These are phyloP conservation scores for Mythimna pallens DNA, from an alignment of 2,888 invertebrate species.

Conservation along the genomic window DNA sequence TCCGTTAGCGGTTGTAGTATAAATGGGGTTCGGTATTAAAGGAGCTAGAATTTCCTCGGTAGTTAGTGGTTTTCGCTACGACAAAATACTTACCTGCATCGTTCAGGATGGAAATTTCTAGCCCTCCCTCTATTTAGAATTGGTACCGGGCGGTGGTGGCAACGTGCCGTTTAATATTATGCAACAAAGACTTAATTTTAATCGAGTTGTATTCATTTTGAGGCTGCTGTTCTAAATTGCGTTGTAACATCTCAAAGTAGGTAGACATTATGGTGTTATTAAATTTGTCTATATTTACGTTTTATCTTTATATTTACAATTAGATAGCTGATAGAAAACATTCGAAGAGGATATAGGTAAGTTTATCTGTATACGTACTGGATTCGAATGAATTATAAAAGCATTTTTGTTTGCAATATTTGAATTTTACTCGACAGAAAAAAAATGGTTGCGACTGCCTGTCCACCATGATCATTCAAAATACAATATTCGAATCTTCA, in stretches of 20 bases:
- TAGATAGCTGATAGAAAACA: background rate
- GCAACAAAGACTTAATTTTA: constrained; percentile 45
- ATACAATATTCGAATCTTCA: too few relatives aligned
- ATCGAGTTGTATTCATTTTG: constrained; percentile 39
- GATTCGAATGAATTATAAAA: background rate
- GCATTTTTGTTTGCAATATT: too few relatives aligned
- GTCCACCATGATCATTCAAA: too few relatives aligned
- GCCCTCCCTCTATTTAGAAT: constrained; percentile 45
- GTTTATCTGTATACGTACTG: background rate
- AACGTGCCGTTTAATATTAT: constrained; percentile 47
- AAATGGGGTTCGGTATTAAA: constrained; percentile 69
- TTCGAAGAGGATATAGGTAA: background rate
- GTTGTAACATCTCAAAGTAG: background rate
- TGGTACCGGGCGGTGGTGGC: constrained; percentile 4
- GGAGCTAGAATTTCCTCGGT: constrained; percentile 71
- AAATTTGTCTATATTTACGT: background rate
- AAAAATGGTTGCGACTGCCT: too few relatives aligned
- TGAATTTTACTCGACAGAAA: too few relatives aligned
- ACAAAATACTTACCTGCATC: constrained; percentile 69
- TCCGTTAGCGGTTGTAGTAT: constrained; percentile 63
- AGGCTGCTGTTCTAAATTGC: constrained; percentile 16
- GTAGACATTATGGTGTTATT: background rate
- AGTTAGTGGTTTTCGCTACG: constrained; percentile 77
- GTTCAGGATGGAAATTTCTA: constrained; percentile 58
- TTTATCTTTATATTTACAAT: background rate